Base-by-base conservation (phyloP, 2,888 invertebrate genomes). In the Antitype chi region DNA sequence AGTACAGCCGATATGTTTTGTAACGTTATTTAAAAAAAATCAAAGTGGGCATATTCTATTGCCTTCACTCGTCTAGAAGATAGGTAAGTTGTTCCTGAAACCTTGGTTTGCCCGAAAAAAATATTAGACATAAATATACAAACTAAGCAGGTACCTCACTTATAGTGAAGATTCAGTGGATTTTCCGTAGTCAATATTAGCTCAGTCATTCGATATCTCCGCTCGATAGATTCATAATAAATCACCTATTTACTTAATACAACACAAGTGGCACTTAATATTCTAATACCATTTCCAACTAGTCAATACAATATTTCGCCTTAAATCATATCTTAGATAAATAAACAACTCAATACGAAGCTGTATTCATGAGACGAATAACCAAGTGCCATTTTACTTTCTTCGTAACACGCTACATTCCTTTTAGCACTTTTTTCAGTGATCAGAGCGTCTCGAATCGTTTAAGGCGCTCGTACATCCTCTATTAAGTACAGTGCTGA, bases 401-500 rank as follows among this genome's bases (percentile, higher is more conserved):
- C 83, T 63, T 82, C 62, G 13, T 69, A 38, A 70, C 38, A 71
- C 68, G 62, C 70, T 55, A 49, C 73, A 83, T 79, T 79, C 69
- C 43, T 79, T 85, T 70, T 66, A 76, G 25, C 72, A 72, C 72
- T 76, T 84, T 78, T 86, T 77, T 81, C 74, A 67, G 67, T 75
- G 72, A 77, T 68, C 74, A 77, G 81, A 78, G 68, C 76, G 66
- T 71, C 73, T 85, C 82, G 72, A 86, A 87, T 88, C 84, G 79
- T 76, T 82, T 86, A 85, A 88, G 75, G 82, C 49, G 32, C 80
- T 85, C 76, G 76, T 73, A 85, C 76, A 82, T 86, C 84, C 82
- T 82, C 88, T 85, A 90, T 90, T 89, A 90, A 78, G 83, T 88
- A 85, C 85, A 88, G 85, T 77, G 79, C 84, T 85, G 85, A 72